Percentiles rank a stretch among this genome's conserved stretches.
Conservation (phyloP, 2,113 vertebrate species). For the Rhynchomys soricoides region DNA sequence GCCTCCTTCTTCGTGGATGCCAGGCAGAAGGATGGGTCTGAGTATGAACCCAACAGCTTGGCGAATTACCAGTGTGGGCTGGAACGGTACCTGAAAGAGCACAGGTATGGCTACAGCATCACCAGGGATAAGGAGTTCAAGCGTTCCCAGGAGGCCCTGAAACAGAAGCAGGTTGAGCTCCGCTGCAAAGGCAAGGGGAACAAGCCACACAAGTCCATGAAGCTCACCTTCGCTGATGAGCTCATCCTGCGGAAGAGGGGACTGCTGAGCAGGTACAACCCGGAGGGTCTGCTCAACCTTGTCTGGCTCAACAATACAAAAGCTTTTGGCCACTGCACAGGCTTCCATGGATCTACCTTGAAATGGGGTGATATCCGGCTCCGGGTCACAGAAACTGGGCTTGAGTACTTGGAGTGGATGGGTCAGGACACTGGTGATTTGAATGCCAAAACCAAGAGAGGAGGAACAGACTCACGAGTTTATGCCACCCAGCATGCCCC, state of each 20-base stretch:
- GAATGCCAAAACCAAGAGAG: constrained; percentile 87
- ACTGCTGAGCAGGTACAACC: constrained; percentile 90
- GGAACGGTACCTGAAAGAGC: constrained; percentile 91
- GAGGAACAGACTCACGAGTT: constrained; percentile 88
- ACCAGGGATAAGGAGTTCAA: constrained; percentile 92
- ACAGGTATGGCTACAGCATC: constrained; percentile 91
- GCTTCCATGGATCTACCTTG: constrained; percentile 91
- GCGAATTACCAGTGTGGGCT: constrained; percentile 93
- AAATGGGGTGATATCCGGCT: constrained; percentile 92
- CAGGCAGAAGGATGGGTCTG: constrained; percentile 92
- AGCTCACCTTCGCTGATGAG: constrained; percentile 92
- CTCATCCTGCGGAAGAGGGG: constrained; percentile 91
- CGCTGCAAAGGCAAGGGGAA: constrained; percentile 92
- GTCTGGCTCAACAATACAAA: constrained; percentile 93
- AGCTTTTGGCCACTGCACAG: constrained; percentile 91
- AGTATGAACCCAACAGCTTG: constrained; percentile 92
- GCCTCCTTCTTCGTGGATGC: constrained; percentile 93
- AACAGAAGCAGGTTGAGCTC: constrained; percentile 91
- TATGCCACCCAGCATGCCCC: constrained; percentile 90
- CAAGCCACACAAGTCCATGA: constrained; percentile 93
- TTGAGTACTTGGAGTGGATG: constrained; percentile 92
- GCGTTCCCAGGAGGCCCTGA: constrained; percentile 91
- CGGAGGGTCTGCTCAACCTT: constrained; percentile 90
- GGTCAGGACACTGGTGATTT: constrained; percentile 87
- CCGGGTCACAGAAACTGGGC: constrained; percentile 87